phyloP scores from a whole-genome alignment of 1,140 invertebrate species.

The Bombus haemorrhoidalis region DNA sequence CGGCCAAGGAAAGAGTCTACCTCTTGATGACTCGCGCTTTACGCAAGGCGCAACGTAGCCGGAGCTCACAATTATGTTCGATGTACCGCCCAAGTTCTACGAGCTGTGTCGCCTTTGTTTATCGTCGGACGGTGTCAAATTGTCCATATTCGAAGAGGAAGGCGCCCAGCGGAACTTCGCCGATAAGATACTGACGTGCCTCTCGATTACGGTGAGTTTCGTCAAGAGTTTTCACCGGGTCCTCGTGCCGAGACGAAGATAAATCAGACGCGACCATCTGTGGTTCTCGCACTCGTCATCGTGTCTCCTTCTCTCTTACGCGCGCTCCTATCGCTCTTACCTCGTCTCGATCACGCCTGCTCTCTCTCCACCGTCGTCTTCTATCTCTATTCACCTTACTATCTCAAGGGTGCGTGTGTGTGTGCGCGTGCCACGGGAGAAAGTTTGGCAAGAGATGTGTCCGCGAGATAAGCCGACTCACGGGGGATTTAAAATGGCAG shows the following conservation, averaged over 20 bases:
- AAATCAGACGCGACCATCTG: conserved; percentile 76
- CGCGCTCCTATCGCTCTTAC: conserved; percentile 24
- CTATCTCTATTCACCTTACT: conserved; percentile 42
- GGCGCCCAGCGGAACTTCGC: conserved; percentile 80
- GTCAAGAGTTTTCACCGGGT: conserved; percentile 53
- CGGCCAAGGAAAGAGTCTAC: conserved; percentile 57
- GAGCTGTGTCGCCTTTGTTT: conserved; percentile 84
- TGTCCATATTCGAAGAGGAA: conserved; percentile 83
- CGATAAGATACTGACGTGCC: conserved; percentile 81
- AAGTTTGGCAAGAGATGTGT: conserved; percentile 83
- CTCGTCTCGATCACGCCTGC: conserved; percentile 14
- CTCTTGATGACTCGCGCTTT: conserved; percentile 72
- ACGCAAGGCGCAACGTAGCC: conserved; percentile 70
- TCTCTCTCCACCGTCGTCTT: conserved; percentile 26
- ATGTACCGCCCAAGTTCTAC: conserved; percentile 83
- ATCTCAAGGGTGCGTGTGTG: conserved; percentile 43
- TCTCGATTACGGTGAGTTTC: conserved; percentile 81
- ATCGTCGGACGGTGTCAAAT: conserved; percentile 82
- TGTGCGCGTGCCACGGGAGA: conserved; percentile 76
- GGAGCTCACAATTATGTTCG: conserved; percentile 80
- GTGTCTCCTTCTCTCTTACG: conserved; percentile 48
- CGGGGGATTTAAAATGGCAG: conserved; percentile 80
- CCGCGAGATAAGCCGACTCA: conserved; percentile 79
- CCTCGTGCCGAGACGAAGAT: conserved; percentile 53
- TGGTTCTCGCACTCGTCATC: conserved; percentile 51